Percentiles rank a stretch among this genome's conserved stretches.
phyloP scores from a whole-genome alignment of 2,113 vertebrate species.

The Myanophis thanlyinensis region DNA sequence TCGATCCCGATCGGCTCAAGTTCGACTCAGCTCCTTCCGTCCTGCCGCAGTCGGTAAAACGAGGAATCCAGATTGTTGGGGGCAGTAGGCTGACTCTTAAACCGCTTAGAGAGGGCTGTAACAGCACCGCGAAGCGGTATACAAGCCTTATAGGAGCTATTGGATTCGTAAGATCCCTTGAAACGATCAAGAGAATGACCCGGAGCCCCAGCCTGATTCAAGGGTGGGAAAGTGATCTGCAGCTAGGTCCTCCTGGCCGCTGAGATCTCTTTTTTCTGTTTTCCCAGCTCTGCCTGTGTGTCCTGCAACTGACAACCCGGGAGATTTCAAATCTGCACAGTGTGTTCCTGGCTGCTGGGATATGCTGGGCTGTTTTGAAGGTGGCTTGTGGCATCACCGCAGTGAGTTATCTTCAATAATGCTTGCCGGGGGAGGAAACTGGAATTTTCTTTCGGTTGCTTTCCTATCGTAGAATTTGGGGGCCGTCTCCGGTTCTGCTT shows the following conservation, averaged over 20 bases:
- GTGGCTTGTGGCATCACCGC: slow-evolving; percentile 69
- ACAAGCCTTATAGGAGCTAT: no score
- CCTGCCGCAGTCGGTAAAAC: no score
- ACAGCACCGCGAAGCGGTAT: no score
- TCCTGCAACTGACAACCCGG: slow-evolving; percentile 72
- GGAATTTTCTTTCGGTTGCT: not conserved
- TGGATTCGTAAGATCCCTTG: no score
- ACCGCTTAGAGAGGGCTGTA: no score
- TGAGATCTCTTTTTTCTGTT: not conserved
- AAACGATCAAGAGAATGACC: no score
- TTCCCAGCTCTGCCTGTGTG: slow-evolving; percentile 78
- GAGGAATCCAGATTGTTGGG: no score
- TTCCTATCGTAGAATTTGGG: not conserved
- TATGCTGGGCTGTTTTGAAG: slow-evolving; percentile 77
- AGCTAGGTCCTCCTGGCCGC: not conserved
- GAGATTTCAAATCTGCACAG: slow-evolving; percentile 56
- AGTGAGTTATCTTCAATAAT: slow-evolving; percentile 66
- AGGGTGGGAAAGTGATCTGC: not conserved
- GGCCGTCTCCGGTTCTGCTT: not conserved
- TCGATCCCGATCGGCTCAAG: no score
- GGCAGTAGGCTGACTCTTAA: no score
- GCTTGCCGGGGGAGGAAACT: accelerated
- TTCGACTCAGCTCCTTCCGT: no score
- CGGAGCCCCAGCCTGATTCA: not conserved
- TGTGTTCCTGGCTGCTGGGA: slow-evolving; percentile 70